These are phyloP conservation scores for Anthrax anthrax DNA, from an alignment of 2,888 invertebrate species.

Conservation along the genomic window DNA sequence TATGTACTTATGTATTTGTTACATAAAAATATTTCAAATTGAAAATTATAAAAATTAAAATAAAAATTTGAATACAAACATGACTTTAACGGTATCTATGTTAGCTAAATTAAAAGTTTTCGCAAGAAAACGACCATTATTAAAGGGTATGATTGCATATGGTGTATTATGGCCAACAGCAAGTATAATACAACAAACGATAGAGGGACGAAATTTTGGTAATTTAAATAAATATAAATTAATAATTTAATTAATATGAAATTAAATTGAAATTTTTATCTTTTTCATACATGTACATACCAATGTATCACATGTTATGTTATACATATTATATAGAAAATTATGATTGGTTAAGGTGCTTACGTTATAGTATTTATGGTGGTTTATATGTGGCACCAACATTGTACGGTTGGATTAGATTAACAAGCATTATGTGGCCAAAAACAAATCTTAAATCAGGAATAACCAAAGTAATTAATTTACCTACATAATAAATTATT, in stretches of 20 bases:
- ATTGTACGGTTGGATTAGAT: conserved; percentile 61
- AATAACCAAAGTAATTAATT: conserved; percentile 44
- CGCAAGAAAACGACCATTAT: conserved; percentile 25
- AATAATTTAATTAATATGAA: not conserved
- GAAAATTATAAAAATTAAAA: too few species aligned
- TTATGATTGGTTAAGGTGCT: conserved; percentile 52
- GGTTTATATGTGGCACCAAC: conserved; percentile 67
- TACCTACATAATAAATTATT: not conserved
- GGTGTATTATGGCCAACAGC: conserved; percentile 58
- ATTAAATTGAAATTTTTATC: not conserved
- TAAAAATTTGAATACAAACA: not conserved
- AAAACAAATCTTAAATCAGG: conserved; percentile 52
- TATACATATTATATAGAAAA: conserved; percentile 26
- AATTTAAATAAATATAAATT: conserved; percentile 27
- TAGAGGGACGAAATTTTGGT: conserved; percentile 48
- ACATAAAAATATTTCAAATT: too few species aligned
- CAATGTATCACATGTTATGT: not conserved
- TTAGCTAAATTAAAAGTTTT: conserved; percentile 12
- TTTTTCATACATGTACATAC: not conserved
- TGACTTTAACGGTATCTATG: conserved; percentile 1
- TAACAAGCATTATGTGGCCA: conserved; percentile 63
- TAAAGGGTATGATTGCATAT: conserved; percentile 51
- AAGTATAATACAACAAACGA: conserved; percentile 54
- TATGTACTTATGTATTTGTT: too few species aligned
- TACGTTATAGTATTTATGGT: conserved; percentile 61